Evolutionary conservation across 2,113 vertebrate species (phyloP).

Genomic region (Lasiurus cinereus): DNA sequence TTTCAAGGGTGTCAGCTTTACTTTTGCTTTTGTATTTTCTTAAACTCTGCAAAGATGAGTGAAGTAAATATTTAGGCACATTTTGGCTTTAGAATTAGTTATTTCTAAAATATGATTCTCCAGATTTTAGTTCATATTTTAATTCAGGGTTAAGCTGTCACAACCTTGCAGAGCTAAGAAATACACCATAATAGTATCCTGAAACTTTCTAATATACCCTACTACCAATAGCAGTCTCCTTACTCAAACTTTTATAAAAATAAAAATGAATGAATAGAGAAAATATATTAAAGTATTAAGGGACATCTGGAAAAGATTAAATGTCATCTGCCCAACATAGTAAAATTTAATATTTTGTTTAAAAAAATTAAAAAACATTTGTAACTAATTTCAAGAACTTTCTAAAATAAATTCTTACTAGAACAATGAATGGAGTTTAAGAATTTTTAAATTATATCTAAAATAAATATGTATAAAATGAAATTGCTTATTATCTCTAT

Average conservation of each 20-base stretch:
- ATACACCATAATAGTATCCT: background rate
- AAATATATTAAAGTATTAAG: slow-evolving; percentile 54
- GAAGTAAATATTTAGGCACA: slow-evolving; percentile 26
- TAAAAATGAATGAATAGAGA: background rate
- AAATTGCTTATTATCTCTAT: background rate
- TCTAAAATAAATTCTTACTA: slow-evolving; percentile 75
- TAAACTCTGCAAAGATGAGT: background rate
- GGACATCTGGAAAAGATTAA: slow-evolving; percentile 40
- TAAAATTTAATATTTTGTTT: slow-evolving; percentile 40
- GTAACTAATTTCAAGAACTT: slow-evolving; percentile 65
- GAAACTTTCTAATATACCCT: background rate
- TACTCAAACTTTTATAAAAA: background rate
- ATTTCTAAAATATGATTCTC: slow-evolving; percentile 19
- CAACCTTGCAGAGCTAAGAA: slow-evolving; percentile 46
- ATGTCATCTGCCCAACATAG: background rate
- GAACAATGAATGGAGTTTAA: slow-evolving; percentile 56
- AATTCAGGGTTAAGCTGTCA: background rate
- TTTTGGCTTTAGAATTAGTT: slow-evolving; percentile 47
- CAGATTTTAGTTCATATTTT: slow-evolving; percentile 23
- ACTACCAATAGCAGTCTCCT: background rate
- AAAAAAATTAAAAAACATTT: background rate
- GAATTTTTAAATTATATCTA: slow-evolving; percentile 7
- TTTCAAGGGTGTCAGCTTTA: slow-evolving; percentile 18
- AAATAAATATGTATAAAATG: background rate
- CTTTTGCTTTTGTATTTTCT: slow-evolving; percentile 18